Percentiles rank a stretch among this genome's conserved stretches.
Conservation (phyloP, 2,113 vertebrate species). For the Acanthochromis polyacanthus region DNA sequence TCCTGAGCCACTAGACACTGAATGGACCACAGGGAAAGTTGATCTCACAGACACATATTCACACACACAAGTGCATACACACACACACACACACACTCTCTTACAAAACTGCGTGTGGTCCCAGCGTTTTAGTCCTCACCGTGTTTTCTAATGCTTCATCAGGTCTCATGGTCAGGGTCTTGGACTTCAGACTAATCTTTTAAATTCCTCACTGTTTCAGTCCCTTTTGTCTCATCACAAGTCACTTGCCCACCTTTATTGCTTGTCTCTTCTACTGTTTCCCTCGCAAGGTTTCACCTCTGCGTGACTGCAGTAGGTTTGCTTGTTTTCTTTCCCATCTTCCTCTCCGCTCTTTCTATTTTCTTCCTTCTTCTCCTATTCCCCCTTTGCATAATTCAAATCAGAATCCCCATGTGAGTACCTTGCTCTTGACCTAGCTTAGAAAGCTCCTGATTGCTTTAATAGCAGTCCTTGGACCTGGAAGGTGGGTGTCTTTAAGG, state of each 20-base stretch:
- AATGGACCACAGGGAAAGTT: conserved; percentile 77
- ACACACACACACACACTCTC: conserved; percentile 43
- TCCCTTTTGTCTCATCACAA: conserved; percentile 58
- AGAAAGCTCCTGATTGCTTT: conserved; percentile 85
- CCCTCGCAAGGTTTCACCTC: conserved; percentile 34
- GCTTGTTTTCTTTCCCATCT: conserved; percentile 63
- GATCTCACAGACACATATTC: conserved; percentile 72
- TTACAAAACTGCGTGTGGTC: conserved; percentile 73
- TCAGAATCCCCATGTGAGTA: conserved; percentile 79
- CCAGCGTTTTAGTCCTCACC: conserved; percentile 53
- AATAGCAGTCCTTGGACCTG: conserved; percentile 82
- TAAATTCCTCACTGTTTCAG: conserved; percentile 63
- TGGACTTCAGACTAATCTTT: conserved; percentile 74
- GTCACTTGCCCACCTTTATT: conserved; percentile 45
- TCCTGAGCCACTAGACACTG: conserved; percentile 73
- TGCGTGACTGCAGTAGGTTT: conserved; percentile 36
- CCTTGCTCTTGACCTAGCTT: conserved; percentile 80
- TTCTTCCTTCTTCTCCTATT: conserved; percentile 47
- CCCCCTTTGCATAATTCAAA: conserved; percentile 78
- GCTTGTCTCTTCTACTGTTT: conserved; percentile 28
- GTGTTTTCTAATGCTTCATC: conserved; percentile 72
- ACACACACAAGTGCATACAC: conserved; percentile 34
- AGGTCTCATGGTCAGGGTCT: conserved; percentile 62
- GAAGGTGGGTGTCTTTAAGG: conserved; percentile 78
- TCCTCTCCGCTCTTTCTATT: conserved; percentile 42